Evolutionary conservation across 1,140 invertebrate species (phyloP).

Genomic region (Colletes gigas): DNA sequence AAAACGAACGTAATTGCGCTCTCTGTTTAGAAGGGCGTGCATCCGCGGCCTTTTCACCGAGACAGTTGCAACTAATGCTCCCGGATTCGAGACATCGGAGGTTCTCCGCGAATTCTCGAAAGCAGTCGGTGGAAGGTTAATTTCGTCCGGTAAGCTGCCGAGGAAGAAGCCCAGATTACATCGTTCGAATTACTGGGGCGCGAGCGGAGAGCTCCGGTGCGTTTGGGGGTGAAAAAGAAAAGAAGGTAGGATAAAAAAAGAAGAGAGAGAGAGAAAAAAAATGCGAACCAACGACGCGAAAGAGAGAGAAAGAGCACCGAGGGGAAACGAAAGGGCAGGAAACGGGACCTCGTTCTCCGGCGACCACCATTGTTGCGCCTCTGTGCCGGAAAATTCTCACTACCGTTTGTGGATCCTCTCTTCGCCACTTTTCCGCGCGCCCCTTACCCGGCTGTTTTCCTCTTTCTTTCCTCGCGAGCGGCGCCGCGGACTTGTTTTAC

Average conservation of each 20-base stretch:
- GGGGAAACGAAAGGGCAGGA: not conserved
- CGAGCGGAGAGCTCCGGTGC: constrained; percentile 21
- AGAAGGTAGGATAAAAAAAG: not conserved
- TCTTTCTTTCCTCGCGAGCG: not conserved
- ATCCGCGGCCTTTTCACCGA: not conserved
- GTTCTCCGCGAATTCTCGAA: not conserved
- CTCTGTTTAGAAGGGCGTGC: not conserved
- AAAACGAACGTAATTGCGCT: not conserved
- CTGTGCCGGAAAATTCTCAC: constrained; percentile 41
- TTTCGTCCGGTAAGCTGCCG: constrained; percentile 15
- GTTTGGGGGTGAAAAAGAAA: not conserved
- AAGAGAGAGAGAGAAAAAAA: not conserved
- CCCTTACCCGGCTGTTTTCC: not conserved
- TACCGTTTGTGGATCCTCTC: constrained; percentile 42
- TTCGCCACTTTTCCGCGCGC: constrained; percentile 13
- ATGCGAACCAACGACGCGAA: not conserved
- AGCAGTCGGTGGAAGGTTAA: constrained; percentile 35
- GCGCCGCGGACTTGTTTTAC: constrained; percentile 29
- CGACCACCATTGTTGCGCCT: constrained; percentile 33
- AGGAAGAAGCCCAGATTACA: constrained; percentile 43
- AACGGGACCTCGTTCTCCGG: constrained; percentile 5
- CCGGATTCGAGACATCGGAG: not conserved
- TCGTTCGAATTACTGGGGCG: constrained; percentile 43
- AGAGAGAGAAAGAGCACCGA: not conserved
- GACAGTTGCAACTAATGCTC: not conserved